These are phyloP conservation scores for Sus scrofa DNA, from an alignment of 2,113 vertebrate species.

Conservation along the genomic window DNA sequence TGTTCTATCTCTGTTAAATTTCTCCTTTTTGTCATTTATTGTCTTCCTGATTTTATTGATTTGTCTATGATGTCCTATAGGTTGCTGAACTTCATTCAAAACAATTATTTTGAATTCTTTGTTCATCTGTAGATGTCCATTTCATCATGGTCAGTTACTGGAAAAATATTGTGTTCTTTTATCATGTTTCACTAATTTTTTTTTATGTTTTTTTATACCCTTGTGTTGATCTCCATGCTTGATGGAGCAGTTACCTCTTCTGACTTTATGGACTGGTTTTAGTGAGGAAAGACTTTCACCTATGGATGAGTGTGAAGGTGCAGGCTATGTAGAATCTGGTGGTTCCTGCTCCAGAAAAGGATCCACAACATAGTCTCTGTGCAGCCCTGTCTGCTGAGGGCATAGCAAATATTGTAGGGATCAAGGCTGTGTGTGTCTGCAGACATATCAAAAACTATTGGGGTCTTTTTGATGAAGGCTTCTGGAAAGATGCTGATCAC, in stretches of 20 bases:
- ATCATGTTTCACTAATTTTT: background rate
- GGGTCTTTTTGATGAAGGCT: background rate
- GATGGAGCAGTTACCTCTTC: background rate
- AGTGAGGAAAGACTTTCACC: background rate
- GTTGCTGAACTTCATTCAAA: background rate
- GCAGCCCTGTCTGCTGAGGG: background rate
- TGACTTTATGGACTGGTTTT: background rate
- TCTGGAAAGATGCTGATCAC: background rate
- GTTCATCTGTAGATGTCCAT: background rate
- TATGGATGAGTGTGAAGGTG: rapidly evolving
- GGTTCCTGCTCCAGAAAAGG: background rate
- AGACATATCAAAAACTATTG: background rate
- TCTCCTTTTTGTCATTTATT: background rate
- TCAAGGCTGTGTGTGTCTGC: background rate
- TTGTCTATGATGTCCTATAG: background rate
- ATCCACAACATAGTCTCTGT: background rate
- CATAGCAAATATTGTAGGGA: background rate
- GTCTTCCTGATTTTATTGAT: background rate
- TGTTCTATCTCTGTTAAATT: background rate
- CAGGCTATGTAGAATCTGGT: background rate
- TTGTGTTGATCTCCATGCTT: background rate
- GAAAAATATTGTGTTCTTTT: background rate
- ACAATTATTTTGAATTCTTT: background rate
- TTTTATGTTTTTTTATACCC: background rate
- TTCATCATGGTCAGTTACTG: background rate